A percentile compares a stretch with the other conserved stretches of the same genome.
Evolutionary conservation across 2,888 invertebrate species (phyloP).

Genomic region (Coenonympha glycerion): DNA sequence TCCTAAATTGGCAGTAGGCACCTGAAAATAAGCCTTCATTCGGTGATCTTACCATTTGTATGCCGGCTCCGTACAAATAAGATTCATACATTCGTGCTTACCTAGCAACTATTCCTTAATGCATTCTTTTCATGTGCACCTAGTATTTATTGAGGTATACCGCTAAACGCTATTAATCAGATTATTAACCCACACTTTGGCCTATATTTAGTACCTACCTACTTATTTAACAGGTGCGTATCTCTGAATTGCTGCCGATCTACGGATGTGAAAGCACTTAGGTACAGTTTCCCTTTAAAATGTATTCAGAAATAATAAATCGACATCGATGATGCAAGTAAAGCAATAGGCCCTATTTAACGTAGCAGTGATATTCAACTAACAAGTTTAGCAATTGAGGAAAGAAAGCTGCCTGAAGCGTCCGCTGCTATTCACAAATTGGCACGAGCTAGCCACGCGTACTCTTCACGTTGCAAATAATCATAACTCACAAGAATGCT

Average conservation of each 20-base stretch:
- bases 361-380: slow-evolving; percentile 65
- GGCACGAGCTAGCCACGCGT: slow-evolving; percentile 74
- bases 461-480: slow-evolving; percentile 33
- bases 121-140: too few relatives aligned
- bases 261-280: not conserved
- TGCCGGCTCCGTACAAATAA: too few relatives aligned
- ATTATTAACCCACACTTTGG: too few relatives aligned
- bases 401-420: slow-evolving; percentile 71
- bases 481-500: slow-evolving; percentile 28
- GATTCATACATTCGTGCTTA: too few relatives aligned
- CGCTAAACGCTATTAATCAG: too few relatives aligned
- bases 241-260: not conserved
- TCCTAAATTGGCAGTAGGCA: too few relatives aligned
- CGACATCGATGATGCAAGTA: slow-evolving; percentile 41
- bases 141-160: too few relatives aligned
- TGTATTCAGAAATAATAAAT: slow-evolving; percentile 21
- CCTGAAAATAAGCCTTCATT: too few relatives aligned
- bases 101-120: too few relatives aligned
- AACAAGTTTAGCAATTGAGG: slow-evolving; percentile 70
- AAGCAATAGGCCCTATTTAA: slow-evolving; percentile 47
- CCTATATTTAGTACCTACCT: too few relatives aligned
- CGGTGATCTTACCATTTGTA: too few relatives aligned
- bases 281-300: not conserved
- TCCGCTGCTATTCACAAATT: slow-evolving; percentile 73
- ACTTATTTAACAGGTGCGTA: not conserved